Conservation (phyloP, 2,797 vertebrate genomes). For the Carapus acus region DNA sequence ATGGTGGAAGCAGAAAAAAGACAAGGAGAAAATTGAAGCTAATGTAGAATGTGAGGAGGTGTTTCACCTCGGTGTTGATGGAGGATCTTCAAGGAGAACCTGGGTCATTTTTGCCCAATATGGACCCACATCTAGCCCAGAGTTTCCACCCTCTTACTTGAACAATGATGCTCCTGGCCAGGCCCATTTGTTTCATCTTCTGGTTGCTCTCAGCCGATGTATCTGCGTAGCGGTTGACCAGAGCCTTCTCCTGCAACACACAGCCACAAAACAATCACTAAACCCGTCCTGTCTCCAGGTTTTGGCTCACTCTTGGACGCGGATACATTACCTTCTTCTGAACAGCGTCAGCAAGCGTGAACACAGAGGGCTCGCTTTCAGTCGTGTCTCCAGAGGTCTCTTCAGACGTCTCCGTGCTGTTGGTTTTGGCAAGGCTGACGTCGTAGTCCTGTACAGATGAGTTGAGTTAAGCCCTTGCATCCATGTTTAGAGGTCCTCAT, state of each 20-base stretch:
- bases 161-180: constrained; percentile 77
- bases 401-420: constrained; percentile 42
- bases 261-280: constrained; percentile 11
- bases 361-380: constrained; percentile 63
- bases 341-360: constrained; percentile 78
- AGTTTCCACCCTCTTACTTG: constrained; percentile 70
- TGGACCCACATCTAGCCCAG: not conserved
- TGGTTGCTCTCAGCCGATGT: constrained; percentile 77
- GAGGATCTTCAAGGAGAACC: too few relatives aligned
- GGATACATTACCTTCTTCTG: constrained; percentile 77
- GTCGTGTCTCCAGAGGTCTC: constrained; percentile 49
- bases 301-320: not conserved
- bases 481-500: too few relatives aligned
- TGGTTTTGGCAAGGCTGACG: constrained; percentile 79
- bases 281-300: too few relatives aligned
- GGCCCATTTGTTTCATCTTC: constrained; percentile 80
- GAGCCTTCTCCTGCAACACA: constrained; percentile 79
- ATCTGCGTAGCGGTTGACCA: constrained; percentile 78
- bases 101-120: too few relatives aligned
- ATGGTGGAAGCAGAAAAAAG: constrained; percentile 30
- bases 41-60: not conserved
- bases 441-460: constrained; percentile 80
- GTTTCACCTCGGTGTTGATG: too few relatives aligned
- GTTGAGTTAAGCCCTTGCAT: constrained; percentile 3
- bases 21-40: too few relatives aligned